Percentiles rank a stretch among this genome's conserved stretches.
Evolutionary conservation across 2,888 invertebrate species (phyloP).

Genomic region (Chymomyza caudatula): DNA sequence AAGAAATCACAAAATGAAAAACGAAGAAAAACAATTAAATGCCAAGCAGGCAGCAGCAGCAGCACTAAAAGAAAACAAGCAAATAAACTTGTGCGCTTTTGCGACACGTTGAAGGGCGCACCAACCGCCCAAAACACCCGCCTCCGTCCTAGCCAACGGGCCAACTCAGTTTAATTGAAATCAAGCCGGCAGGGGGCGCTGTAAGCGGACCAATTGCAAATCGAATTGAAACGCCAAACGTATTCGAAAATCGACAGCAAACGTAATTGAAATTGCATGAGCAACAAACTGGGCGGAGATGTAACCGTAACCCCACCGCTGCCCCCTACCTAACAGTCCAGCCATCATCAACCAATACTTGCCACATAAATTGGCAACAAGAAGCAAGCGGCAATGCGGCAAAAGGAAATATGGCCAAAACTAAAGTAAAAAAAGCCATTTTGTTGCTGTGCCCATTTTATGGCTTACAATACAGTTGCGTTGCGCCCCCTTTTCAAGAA

Average conservation of each 20-base stretch:
- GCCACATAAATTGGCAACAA: conserved; percentile 61
- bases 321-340: conserved; percentile 7
- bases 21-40: conserved; percentile 58
- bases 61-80: conserved; percentile 60
- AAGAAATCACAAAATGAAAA: conserved; percentile 40
- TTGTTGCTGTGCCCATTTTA: conserved; percentile 24
- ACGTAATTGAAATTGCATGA: conserved; percentile 75
- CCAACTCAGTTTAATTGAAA: conserved; percentile 71
- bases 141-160: not conserved
- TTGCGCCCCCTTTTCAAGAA: conserved; percentile 21
- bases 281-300: conserved; percentile 56
- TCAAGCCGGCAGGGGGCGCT: conserved; percentile 42
- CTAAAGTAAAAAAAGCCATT: not conserved
- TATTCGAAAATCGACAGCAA: conserved; percentile 72
- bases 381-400: conserved; percentile 33
- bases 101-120: conserved; percentile 66
- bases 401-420: conserved; percentile 8
- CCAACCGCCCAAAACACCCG: conserved; percentile 10
- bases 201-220: conserved; percentile 47
- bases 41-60: conserved; percentile 38
- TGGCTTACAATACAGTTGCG: conserved; percentile 32
- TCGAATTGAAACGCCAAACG: conserved; percentile 66
- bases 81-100: conserved; percentile 60
- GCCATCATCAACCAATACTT: conserved; percentile 33
- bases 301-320: too few relatives aligned